These are phyloP conservation scores for Tipula vernalis DNA, from an alignment of 2,888 invertebrate species.

Conservation along the genomic window DNA sequence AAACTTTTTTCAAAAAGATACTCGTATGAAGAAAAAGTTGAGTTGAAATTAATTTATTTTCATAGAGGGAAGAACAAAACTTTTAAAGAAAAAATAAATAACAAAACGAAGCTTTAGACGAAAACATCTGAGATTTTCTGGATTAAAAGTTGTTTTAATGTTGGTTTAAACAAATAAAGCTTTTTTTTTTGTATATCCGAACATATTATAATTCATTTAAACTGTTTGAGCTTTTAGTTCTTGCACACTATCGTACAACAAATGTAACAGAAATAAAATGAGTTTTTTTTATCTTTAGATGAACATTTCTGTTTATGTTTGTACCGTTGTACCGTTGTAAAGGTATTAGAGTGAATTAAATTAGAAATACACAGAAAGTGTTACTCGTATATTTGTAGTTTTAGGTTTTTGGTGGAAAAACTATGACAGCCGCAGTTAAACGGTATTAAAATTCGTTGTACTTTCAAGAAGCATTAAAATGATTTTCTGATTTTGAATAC, in stretches of 20 bases:
- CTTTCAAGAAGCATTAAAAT: too few relatives aligned
- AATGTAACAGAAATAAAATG: not conserved
- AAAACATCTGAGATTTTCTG: slow-evolving; percentile 4
- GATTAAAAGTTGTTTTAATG: not conserved
- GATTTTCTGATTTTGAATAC: too few relatives aligned
- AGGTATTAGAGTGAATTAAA: not conserved
- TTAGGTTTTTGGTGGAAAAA: too few relatives aligned
- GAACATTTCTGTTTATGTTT: not conserved
- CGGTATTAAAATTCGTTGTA: too few relatives aligned
- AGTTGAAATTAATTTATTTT: not conserved
- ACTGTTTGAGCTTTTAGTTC: not conserved
- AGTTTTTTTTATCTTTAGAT: not conserved
- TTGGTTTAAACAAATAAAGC: not conserved
- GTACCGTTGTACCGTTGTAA: too few relatives aligned
- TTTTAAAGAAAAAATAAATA: not conserved
- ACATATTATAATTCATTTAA: not conserved
- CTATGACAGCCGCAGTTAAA: too few relatives aligned
- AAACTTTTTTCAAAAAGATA: not conserved
- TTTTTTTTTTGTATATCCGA: not conserved
- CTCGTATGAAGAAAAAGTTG: not conserved
- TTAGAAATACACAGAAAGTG: not conserved
- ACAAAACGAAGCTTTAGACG: not conserved
- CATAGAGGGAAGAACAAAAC: not conserved
- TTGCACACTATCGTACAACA: not conserved
- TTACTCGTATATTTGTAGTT: not conserved